Evolutionary conservation across 2,888 invertebrate genomes (phyloP).

Genomic region (Phortica magna): DNA sequence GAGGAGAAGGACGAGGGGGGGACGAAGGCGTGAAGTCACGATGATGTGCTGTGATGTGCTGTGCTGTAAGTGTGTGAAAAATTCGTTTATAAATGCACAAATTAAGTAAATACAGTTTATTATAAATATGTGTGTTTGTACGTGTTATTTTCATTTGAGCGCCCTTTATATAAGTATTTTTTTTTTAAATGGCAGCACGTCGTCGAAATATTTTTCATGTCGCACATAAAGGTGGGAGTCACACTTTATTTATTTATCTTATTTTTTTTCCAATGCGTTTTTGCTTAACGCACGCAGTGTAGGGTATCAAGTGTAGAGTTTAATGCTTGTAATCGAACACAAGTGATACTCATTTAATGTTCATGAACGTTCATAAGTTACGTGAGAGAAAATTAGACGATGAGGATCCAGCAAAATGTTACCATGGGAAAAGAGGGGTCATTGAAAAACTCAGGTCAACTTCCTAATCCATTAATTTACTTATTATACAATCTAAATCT

Average conservation of each 20-base stretch:
- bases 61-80: conserved; percentile 42
- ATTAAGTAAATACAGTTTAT: conserved; percentile 8
- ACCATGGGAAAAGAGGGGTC: no score
- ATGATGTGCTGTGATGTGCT: not conserved
- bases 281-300: no score
- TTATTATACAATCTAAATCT: no score
- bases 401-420: no score
- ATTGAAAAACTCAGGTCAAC: no score
- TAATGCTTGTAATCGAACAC: no score
- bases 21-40: not conserved
- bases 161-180: not conserved
- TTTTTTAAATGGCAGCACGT: conserved; percentile 65
- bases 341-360: no score
- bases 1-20: no score
- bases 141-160: not conserved
- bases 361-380: no score
- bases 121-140: not conserved
- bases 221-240: conserved; percentile 33
- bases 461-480: no score
- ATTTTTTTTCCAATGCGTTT: not conserved
- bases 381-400: no score
- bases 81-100: conserved; percentile 63
- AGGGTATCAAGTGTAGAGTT: no score
- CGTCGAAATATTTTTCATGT: conserved; percentile 66
- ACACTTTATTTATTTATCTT: not conserved